A percentile compares a stretch with the other conserved stretches of the same genome.
Conservation (phyloP, 2,113 vertebrate species). For the Sciurus niger region DNA sequence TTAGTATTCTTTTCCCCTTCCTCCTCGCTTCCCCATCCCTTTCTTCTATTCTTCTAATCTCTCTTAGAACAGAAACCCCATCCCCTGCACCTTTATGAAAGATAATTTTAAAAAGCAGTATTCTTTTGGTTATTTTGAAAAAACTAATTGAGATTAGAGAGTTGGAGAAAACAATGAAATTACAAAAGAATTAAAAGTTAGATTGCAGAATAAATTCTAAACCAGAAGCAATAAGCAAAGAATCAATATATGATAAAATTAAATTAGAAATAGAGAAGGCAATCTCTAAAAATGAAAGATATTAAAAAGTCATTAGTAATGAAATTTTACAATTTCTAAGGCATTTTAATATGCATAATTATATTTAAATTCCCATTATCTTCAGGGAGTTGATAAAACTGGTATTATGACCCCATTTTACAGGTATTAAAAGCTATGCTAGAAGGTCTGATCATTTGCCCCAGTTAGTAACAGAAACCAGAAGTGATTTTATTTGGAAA, state of each 20-base stretch:
- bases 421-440: neutral
- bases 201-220: slow-evolving; percentile 46
- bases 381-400: neutral
- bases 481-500: neutral
- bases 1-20: no score
- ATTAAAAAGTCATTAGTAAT: neutral
- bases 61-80: no score
- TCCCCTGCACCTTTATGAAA: neutral
- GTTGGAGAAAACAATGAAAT: slow-evolving; percentile 36
- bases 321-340: slow-evolving; percentile 19
- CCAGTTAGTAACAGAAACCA: neutral
- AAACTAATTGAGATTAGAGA: slow-evolving; percentile 31
- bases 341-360: neutral
- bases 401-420: neutral
- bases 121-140: slow-evolving; percentile 41
- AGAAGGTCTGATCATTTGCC: neutral
- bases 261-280: neutral
- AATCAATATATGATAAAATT: slow-evolving; percentile 17
- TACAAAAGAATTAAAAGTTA: slow-evolving; percentile 28
- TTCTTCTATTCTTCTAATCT: no score
- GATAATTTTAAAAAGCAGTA: slow-evolving; percentile 21
- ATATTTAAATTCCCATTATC: neutral
- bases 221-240: slow-evolving; percentile 39
- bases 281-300: slow-evolving; percentile 6
- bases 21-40: no score